Evolutionary conservation across 2,113 vertebrate genomes (phyloP), one percentile per base, ranked within the genome.

Genomic region (Isurus oxyrinchus): DNA sequence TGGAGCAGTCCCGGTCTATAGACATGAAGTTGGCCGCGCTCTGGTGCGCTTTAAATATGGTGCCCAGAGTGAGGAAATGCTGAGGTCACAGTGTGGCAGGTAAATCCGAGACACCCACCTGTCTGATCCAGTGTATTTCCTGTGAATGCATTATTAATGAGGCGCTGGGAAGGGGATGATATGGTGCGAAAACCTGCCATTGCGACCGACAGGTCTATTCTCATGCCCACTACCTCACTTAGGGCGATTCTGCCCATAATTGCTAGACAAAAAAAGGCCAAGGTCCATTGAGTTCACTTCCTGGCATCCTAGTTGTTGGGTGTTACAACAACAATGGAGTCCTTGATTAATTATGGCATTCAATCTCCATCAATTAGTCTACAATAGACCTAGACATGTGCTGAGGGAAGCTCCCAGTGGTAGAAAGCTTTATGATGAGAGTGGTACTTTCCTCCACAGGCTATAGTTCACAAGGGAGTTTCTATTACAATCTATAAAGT

Each of bases 401-500:
- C 7, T 31, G 84, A 53, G 44, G 44, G 21, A 53, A 49, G 7
- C 5, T 44, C 84, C 44, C 21, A 53, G 44, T 25, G 44, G 84
- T 57, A 25, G 53, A 27, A 55, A 16, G 87, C 11, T 57, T 57
- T 90, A 90, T 27, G 10, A 57, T 90, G 87, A 27, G 25, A 31
- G 44, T 11, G 10, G 25, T 53, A 27, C 40, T 16, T 44, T 86
- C 10, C 14, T 86, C n/a, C 8, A 31, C 7, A 53, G 49, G 25
- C 25, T 90, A 35, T 13, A 81, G 14, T 11, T 13, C 31, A 25
- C 21, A 23, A 87, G 44, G 16, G 44, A 87, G 86, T 87, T 53
- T 87, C 86, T 23, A 87, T 87, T 55, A 87, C 86, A 87, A 25
- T 87, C 86, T 44, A 86, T 40, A 53, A 86, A 86, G 84, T 86